These are phyloP conservation scores for Triops longicaudatus DNA, from an alignment of 1,140 invertebrate species.

Conservation along the genomic window DNA sequence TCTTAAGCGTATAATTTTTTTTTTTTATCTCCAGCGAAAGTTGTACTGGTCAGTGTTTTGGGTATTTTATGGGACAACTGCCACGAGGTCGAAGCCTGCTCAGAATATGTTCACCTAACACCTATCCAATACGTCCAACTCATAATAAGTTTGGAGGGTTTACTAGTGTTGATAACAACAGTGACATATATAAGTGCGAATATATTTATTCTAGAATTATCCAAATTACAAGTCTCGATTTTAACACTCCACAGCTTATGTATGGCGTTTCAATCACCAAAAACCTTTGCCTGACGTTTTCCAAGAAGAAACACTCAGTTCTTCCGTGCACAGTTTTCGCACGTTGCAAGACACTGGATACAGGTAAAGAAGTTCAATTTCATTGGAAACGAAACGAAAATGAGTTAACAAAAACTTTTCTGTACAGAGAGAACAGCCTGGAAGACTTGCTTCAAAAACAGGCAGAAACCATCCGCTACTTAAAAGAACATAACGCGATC, in stretches of 20 bases:
- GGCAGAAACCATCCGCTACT: constrained; percentile 25
- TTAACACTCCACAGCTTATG: background rate
- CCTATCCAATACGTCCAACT: constrained; percentile 26
- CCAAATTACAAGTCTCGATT: background rate
- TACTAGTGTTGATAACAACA: background rate
- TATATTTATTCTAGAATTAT: background rate
- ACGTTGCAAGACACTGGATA: background rate
- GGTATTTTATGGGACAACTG: background rate
- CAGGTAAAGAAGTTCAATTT: background rate
- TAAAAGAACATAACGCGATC: constrained; percentile 26
- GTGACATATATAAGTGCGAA: background rate
- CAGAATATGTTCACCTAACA: constrained; percentile 16
- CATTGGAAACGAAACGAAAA: background rate
- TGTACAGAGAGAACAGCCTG: background rate
- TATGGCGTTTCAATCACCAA: constrained; percentile 24
- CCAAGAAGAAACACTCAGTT: background rate
- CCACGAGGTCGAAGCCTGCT: constrained; percentile 20
- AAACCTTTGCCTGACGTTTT: constrained; percentile 23
- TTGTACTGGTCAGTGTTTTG: background rate
- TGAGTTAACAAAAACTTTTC: background rate
- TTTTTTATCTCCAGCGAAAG: background rate
- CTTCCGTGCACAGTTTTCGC: background rate
- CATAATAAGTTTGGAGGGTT: constrained; percentile 22
- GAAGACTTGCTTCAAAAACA: constrained; percentile 26
- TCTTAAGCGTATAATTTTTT: background rate